A percentile compares a stretch with the other conserved stretches of the same genome.
These are phyloP conservation scores for Chloropsis hardwickii DNA, from an alignment of 2,113 vertebrate species.

Conservation along the genomic window DNA sequence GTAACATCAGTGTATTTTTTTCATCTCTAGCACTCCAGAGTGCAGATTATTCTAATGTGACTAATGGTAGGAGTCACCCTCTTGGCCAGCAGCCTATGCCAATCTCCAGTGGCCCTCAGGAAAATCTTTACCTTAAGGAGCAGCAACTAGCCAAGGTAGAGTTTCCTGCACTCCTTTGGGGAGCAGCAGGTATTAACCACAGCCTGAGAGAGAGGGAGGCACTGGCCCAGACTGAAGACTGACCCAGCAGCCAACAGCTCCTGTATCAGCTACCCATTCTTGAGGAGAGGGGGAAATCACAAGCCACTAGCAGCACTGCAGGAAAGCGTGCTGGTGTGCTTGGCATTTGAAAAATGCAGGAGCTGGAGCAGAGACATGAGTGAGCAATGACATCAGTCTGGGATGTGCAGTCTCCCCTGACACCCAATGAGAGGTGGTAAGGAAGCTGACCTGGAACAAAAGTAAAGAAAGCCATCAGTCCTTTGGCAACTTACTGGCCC, in stretches of 20 bases:
- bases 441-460: not conserved
- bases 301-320: not conserved
- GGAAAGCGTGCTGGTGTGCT: not conserved
- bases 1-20: not conserved
- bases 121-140: not conserved
- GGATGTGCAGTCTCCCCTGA: not conserved
- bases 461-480: not conserved
- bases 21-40: not conserved
- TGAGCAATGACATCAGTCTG: not conserved
- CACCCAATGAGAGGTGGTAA: not conserved
- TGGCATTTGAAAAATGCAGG: not conserved
- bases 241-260: not conserved
- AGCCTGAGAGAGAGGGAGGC: not conserved
- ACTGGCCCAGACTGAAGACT: not conserved
- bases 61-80: not conserved
- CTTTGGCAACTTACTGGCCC: not conserved
- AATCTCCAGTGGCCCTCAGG: not conserved
- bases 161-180: not conserved
- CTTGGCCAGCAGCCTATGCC: not conserved
- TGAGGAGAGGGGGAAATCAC: not conserved
- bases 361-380: not conserved
- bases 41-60: not conserved
- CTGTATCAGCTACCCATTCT: not conserved
- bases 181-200: not conserved
- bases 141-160: not conserved